These are phyloP conservation scores for Gnatocerus cornutus DNA, from an alignment of 2,888 invertebrate species.

Conservation along the genomic window DNA sequence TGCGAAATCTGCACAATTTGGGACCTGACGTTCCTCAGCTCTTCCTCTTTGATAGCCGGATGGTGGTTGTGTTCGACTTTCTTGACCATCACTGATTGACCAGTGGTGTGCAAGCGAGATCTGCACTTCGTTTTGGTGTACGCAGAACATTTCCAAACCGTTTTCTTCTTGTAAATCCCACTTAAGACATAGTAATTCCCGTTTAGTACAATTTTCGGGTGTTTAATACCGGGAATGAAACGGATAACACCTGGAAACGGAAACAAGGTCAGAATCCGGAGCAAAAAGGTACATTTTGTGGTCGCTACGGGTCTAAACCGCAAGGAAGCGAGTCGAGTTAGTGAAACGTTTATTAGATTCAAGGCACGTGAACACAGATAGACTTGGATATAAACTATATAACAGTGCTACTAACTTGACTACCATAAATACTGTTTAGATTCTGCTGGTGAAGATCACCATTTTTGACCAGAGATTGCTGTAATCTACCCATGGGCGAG, in stretches of 20 bases:
- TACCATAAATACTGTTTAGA: neutral
- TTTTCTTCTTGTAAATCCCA: conserved; percentile 36
- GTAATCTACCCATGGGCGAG: neutral
- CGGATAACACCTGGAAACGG: conserved; percentile 47
- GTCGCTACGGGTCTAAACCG: neutral
- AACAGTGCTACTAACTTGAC: neutral
- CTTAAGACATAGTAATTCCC: conserved; percentile 42
- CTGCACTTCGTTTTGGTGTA: conserved; percentile 42
- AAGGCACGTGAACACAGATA: neutral
- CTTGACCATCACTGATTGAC: conserved; percentile 33
- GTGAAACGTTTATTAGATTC: conserved; percentile 5
- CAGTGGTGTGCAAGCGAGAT: conserved; percentile 38
- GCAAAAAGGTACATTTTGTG: too few species aligned
- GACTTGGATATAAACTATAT: neutral
- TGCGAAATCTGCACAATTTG: conserved; percentile 43
- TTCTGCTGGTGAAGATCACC: neutral
- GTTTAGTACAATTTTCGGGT: conserved; percentile 49
- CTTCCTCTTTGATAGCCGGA: conserved; percentile 24
- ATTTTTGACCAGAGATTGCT: neutral
- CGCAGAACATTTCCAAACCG: conserved; percentile 47
- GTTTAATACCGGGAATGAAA: conserved; percentile 49
- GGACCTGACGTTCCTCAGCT: conserved; percentile 44
- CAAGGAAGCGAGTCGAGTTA: neutral
- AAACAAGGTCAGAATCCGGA: neutral
- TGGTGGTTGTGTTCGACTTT: conserved; percentile 52